Evolutionary conservation across 2,797 vertebrate species (phyloP), one percentile per base, ranked within the genome.

Genomic region (Sphaeramia orbicularis): DNA sequence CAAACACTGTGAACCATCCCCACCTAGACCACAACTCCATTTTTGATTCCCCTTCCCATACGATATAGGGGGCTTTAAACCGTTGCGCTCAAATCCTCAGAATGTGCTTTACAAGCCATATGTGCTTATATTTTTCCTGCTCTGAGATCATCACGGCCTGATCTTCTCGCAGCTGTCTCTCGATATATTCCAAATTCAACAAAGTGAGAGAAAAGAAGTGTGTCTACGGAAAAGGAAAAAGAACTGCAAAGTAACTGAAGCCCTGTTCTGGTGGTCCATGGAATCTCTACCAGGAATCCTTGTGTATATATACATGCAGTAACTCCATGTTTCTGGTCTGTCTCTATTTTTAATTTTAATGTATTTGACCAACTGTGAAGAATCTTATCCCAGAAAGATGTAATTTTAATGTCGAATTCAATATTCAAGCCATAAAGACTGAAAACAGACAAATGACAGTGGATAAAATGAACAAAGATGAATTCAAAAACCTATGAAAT

Each of bases 121-220:
- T 74, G 80, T 63, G 58, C 48, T 55, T n/a, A 32, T 54, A 8
- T 63, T 70, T 65, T 55, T 54, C 40, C 27, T 55, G 15, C 71
- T 56, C 43, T 78, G 72, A 81, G 65, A 72, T 83, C 77, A 79
- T 79, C 53, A 35, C 40, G 66, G 66, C 21, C 71, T 72, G 62
- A 78, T 74, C 47, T 54, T 71, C 66, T 58, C 32, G 61, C 85
- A 87, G 78, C 79, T 88, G 84, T 62, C 59, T 43, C 62, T 78
- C 66, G 36, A 49, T 56, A n/a, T n/a, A n/a, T 71, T 57, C 69
- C 78, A 64, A 67, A 49, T 70, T 60, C 67, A 58, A 70, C 55
- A 18, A 10, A 13, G 41, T 56, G 12, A 37, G 54, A 38, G 15
- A 40, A 15, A 38, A 53, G 73, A 3, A 11, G 8, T 52, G 32